Conservation (phyloP, 1,140 invertebrate genomes). For the Teleopsis dalmanni region DNA sequence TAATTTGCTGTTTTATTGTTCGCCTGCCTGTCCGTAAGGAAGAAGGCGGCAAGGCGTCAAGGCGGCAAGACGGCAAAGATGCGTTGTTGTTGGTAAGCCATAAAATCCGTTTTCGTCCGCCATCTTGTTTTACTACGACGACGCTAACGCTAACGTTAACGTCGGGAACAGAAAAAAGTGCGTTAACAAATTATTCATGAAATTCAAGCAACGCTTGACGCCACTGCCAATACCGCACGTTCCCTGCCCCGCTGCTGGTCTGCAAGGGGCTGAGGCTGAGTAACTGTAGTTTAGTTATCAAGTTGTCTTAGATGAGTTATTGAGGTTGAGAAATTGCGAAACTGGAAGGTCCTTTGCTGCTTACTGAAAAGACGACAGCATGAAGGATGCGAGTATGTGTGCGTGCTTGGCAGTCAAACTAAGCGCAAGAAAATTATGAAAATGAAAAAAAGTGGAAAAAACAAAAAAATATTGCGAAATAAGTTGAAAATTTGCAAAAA, state of each 20-base stretch:
- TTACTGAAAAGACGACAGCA: not conserved
- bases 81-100: too few species aligned
- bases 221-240: not conserved
- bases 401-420: not conserved
- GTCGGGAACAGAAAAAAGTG: not conserved
- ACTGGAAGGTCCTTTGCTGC: too few species aligned
- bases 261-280: too few species aligned
- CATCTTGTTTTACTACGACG: too few species aligned
- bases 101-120: too few species aligned
- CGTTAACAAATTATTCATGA: constrained; percentile 11
- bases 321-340: constrained; percentile 3
- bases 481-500: constrained; percentile 13
- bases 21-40: too few species aligned
- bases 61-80: too few species aligned
- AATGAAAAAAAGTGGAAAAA: not conserved
- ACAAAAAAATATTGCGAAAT: not conserved
- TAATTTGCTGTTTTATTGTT: too few species aligned
- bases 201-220: constrained; percentile 7
- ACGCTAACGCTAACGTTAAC: too few species aligned
- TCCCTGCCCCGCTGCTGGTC: too few species aligned
- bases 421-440: not conserved
- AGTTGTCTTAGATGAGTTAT: constrained; percentile 1
- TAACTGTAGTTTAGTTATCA: not conserved
- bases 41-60: too few species aligned
- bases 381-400: constrained; percentile 6